A percentile compares a stretch with the other conserved stretches of the same genome.
These are phyloP conservation scores for Lathronympha strigana DNA, from an alignment of 2,888 invertebrate species.

Conservation along the genomic window DNA sequence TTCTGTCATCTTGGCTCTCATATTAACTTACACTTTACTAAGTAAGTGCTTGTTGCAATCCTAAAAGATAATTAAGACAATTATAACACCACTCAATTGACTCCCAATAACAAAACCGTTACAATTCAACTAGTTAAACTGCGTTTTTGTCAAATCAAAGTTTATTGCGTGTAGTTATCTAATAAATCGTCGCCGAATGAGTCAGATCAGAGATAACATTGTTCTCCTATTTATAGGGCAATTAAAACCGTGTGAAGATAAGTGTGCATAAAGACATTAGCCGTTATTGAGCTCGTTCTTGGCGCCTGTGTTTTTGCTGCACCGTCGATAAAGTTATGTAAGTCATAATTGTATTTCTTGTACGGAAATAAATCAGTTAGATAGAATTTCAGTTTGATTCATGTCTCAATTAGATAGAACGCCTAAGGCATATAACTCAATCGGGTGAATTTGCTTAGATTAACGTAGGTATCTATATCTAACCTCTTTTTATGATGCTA, in stretches of 20 bases:
- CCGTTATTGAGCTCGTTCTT: conserved; percentile 28
- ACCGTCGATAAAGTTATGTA: conserved; percentile 23
- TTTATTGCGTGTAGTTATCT: conserved; percentile 39
- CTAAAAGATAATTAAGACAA: background rate
- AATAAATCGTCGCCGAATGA: conserved; percentile 33
- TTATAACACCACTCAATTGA: background rate
- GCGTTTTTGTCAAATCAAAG: conserved; percentile 22
- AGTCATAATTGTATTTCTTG: conserved; percentile 12
- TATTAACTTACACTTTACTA: background rate
- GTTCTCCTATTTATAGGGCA: conserved; percentile 38
- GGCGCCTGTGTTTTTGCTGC: conserved; percentile 17
- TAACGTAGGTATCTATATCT: no score
- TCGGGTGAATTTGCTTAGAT: background rate
- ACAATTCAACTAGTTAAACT: background rate
- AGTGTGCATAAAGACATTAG: conserved; percentile 34
- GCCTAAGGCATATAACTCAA: conserved; percentile 9
- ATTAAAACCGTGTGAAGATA: conserved; percentile 40
- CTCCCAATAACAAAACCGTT: background rate
- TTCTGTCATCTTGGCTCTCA: no score
- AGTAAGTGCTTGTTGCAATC: background rate
- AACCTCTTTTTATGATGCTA: no score
- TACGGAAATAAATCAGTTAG: conserved; percentile 1
- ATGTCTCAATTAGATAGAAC: conserved; percentile 1
- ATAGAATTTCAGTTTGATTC: background rate
- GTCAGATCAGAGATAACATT: conserved; percentile 39